Conservation (phyloP, 2,888 invertebrate genomes). For the Cryptocheilus praepositus region DNA sequence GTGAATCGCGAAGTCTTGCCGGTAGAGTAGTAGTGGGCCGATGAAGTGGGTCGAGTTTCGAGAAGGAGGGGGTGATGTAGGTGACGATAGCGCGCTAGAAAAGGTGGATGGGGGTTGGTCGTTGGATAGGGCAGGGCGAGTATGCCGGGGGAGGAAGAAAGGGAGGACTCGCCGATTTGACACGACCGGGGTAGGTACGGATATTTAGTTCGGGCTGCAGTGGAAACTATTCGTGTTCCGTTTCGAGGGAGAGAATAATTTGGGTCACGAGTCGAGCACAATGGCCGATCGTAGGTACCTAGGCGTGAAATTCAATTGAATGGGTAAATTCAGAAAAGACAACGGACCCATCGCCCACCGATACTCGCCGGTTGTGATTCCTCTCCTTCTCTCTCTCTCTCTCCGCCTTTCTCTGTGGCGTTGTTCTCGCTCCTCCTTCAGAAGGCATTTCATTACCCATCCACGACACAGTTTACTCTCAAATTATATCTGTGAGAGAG, state of each 20-base stretch:
- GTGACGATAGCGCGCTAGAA: too few species aligned
- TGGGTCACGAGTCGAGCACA: constrained; percentile 52
- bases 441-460: too few species aligned
- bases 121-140: too few species aligned
- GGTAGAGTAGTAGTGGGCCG: neutral
- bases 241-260: constrained; percentile 49
- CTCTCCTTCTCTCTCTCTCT: too few species aligned
- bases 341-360: constrained; percentile 19
- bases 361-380: too few species aligned
- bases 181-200: constrained; percentile 31
- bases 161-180: constrained; percentile 40
- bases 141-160: constrained; percentile 18
- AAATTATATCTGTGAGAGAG: too few species aligned
- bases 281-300: constrained; percentile 48
- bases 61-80: neutral
- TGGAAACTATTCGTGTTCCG: constrained; percentile 50
- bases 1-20: constrained; percentile 32
- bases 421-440: too few species aligned
- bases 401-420: too few species aligned
- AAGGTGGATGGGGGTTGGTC: neutral
- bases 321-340: constrained; percentile 52
- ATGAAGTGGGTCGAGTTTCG: constrained; percentile 39
- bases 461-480: too few species aligned
- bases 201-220: constrained; percentile 42
- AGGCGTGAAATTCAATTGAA: constrained; percentile 59